A percentile compares a stretch with the other conserved stretches of the same genome.
These are phyloP conservation scores for Aptenodytes forsteri DNA, from an alignment of 2,113 vertebrate species.

Conservation along the genomic window DNA sequence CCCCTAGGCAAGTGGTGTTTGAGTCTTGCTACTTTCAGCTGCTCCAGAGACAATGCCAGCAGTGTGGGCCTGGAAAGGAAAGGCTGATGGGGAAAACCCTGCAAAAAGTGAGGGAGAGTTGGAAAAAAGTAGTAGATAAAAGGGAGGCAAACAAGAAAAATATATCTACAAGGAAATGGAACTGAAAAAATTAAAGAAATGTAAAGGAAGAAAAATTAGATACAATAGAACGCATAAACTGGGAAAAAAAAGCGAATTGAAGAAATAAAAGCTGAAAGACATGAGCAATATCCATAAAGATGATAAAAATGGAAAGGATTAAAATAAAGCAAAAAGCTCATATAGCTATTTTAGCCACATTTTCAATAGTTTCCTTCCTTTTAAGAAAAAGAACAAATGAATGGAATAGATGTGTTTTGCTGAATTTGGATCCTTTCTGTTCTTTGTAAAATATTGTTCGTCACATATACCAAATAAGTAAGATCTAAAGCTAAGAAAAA, in stretches of 20 bases:
- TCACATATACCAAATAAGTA: not conserved
- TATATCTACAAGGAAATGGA: not conserved
- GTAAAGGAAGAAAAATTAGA: not conserved
- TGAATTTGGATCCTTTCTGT: not conserved
- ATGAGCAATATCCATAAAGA: not conserved
- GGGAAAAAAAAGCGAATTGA: not conserved
- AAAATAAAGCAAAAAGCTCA: not conserved
- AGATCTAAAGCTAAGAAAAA: not conserved
- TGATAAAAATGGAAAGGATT: not conserved
- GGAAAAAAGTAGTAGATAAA: not conserved
- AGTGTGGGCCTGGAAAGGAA: not conserved
- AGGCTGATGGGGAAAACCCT: not conserved
- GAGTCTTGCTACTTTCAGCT: constrained; percentile 22
- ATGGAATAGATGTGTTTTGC: not conserved
- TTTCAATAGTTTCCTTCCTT: not conserved
- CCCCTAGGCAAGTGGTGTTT: constrained; percentile 3
- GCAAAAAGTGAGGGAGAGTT: not conserved
- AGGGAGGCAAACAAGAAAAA: not conserved
- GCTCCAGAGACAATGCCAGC: not conserved
- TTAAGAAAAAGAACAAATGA: not conserved
- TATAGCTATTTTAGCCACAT: not conserved
- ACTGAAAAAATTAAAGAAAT: not conserved
- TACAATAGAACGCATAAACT: not conserved
- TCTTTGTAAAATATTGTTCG: not conserved
- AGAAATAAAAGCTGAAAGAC: not conserved